phyloP scores from a whole-genome alignment of 2,888 invertebrate genomes.

The Andrena haemorrhoa region DNA sequence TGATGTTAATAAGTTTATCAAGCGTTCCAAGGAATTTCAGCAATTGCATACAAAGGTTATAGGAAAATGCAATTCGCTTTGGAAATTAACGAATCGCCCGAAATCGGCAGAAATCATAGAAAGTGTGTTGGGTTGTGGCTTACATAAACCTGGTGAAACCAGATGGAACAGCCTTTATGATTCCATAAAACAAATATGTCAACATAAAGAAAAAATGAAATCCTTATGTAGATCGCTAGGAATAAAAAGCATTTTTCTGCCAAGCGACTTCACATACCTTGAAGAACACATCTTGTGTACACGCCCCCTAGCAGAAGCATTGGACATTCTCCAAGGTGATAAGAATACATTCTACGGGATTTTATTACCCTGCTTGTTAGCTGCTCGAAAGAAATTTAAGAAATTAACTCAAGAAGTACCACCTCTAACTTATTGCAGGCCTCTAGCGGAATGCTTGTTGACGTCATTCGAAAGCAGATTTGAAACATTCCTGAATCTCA shows the following conservation, averaged over 20 bases:
- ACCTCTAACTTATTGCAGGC: not conserved
- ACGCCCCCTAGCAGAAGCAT: not conserved
- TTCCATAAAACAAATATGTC: not conserved
- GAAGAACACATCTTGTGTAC: not conserved
- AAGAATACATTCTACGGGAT: conserved; percentile 1
- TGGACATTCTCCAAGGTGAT: not conserved
- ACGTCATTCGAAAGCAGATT: conserved; percentile 3
- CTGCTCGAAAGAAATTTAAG: conserved; percentile 5
- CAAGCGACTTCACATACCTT: conserved; percentile 2
- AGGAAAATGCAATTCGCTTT: not conserved
- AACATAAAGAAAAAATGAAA: not conserved
- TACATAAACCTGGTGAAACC: not conserved
- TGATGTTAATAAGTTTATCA: not conserved
- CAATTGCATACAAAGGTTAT: not conserved
- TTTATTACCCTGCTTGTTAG: not conserved
- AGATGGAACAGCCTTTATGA: conserved; percentile 4
- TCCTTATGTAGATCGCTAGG: not conserved
- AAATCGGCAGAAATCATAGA: not conserved
- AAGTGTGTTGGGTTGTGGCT: not conserved
- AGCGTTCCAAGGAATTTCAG: conserved; percentile 1
- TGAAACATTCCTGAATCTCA: not conserved
- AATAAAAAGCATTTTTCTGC: not conserved
- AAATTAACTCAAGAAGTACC: not conserved
- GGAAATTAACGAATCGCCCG: not conserved
- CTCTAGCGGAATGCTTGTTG: not conserved